These are phyloP conservation scores for Dinomys branickii DNA, from an alignment of 2,113 vertebrate genomes.

Conservation along the genomic window DNA sequence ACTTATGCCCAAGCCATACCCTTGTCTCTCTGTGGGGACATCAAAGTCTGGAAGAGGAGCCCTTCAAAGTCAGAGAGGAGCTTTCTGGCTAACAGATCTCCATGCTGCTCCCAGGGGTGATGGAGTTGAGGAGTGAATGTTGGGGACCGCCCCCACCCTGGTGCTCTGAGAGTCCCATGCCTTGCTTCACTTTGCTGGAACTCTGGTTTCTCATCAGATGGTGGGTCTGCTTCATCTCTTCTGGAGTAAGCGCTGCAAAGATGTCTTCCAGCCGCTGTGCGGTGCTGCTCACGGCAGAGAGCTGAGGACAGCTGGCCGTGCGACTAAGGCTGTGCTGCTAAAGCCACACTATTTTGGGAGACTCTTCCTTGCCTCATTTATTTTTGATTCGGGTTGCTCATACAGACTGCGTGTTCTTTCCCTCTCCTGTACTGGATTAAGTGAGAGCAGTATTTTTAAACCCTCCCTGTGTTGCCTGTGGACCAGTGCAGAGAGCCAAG, in stretches of 20 bases:
- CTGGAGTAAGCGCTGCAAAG: background rate
- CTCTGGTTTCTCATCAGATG: background rate
- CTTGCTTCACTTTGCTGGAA: background rate
- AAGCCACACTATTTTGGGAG: constrained; percentile 67
- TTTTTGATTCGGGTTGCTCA: constrained; percentile 70
- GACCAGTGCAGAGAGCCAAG: background rate
- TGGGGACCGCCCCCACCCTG: fast-evolving
- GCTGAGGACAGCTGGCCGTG: constrained; percentile 63
- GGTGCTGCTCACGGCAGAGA: fast-evolving
- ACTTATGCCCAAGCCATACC: background rate
- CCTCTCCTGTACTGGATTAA: background rate
- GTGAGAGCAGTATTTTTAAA: background rate
- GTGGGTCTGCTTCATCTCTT: background rate
- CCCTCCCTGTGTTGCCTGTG: background rate
- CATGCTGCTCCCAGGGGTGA: fast-evolving
- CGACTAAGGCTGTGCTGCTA: background rate
- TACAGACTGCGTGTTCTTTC: constrained; percentile 36
- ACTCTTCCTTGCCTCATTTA: constrained; percentile 67
- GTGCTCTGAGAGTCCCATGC: background rate
- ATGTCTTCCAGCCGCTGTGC: background rate
- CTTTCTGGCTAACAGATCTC: background rate
- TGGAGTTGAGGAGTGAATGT: background rate
- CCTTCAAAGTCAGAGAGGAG: background rate
- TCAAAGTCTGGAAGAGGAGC: background rate
- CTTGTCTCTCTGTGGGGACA: background rate